Evolutionary conservation across 2,113 vertebrate species (phyloP), one percentile per base, ranked within the genome.

Genomic region (Perccottus glenii): DNA sequence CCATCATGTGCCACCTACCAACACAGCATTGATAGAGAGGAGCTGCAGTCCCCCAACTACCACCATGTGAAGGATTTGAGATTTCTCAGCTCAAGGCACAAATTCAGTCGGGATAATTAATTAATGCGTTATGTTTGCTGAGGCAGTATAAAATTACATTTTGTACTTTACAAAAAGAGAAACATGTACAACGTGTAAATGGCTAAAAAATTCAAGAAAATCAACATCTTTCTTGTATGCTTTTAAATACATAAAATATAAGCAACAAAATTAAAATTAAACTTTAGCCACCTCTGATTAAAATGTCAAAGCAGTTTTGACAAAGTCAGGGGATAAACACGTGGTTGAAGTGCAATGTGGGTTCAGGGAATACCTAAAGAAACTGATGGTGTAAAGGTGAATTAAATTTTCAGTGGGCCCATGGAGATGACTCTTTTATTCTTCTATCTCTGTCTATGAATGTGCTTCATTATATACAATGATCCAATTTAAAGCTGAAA

Each of bases 1-100:
- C 86, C 85, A 88, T 92, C 88, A 91, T 78, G 67, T 80, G 75
- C 82, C 83, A 85, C 78, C 81, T 73, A 74, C 73, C 48, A 75
- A 69, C 48, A 35, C 35, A 67, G 74, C 81, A 27, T 64, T 86
- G 89, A 89, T 77, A 84, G 86, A 87, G 85, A 87, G 85, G 77
- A 85, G 75, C 52, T 11, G 19, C 75, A 56, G 77, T 86, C 76
- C 63, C 85, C 66, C 38, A 55, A 60, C 71, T 64, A 73, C 71
- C 73, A 83, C 55, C 77, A 60, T 52, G 73, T 78, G 85, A 85
- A 63, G 70, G 79, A 78, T 83, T 59, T 65, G 56, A 73, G 60
- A 70, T 84, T 85, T 81, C 68, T 55, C 16, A 64, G 71, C 70
- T 61, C 5, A 11, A 73, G 73, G 80, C 75, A 68, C 69, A 51